A percentile compares a stretch with the other conserved stretches of the same genome.
These are phyloP conservation scores for Catharus ustulatus DNA, from an alignment of 2,797 vertebrate genomes.

Conservation along the genomic window DNA sequence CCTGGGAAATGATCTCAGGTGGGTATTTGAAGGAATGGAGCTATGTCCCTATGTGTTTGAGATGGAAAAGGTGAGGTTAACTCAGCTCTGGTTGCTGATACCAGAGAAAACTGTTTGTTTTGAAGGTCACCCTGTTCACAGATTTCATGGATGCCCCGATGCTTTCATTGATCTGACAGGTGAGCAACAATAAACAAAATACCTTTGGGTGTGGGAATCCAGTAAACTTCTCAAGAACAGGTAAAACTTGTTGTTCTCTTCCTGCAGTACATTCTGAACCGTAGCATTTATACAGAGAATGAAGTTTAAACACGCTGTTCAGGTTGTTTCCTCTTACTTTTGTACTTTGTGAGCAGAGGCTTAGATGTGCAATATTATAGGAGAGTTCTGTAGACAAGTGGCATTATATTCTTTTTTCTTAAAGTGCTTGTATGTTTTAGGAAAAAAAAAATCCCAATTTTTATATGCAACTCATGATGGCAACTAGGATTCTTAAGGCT, in stretches of 20 bases:
- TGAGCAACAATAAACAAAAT: constrained; percentile 6
- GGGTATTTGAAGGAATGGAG: background rate
- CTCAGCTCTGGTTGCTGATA: background rate
- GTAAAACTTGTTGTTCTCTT: constrained; percentile 36
- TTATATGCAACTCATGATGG: rapidly evolving
- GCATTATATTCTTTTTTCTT: background rate
- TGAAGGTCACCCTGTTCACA: background rate
- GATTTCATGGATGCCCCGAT: background rate
- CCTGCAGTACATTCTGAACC: background rate
- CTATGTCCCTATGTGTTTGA: background rate
- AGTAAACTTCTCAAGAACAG: constrained; percentile 7
- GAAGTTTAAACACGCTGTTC: background rate
- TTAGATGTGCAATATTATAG: background rate
- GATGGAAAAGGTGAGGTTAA: background rate
- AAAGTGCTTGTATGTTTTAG: background rate
- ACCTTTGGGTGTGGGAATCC: background rate
- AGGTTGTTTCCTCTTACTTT: background rate
- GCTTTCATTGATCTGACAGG: background rate
- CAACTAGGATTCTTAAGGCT: background rate
- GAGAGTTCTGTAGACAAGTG: background rate
- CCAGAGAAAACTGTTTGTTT: background rate
- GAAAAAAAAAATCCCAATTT: background rate
- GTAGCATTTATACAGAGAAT: background rate
- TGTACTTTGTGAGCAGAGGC: background rate
- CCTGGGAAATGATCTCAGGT: background rate